Conservation (phyloP, 2,113 vertebrate genomes). For the Sitta europaea region DNA sequence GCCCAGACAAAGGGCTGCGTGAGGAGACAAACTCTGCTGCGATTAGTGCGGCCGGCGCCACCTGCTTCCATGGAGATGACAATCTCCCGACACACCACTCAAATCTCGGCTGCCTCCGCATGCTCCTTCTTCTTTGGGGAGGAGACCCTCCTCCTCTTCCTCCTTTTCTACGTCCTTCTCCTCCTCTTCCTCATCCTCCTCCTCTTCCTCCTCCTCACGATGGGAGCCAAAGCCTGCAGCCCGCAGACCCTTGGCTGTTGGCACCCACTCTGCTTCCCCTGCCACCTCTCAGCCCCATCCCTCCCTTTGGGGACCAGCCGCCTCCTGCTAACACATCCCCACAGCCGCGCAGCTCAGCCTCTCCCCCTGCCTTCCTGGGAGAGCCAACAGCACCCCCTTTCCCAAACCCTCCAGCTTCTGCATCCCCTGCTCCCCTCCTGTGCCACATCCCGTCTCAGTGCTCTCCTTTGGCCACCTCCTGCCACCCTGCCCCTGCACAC, state of each 20-base stretch:
- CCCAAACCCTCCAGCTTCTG: background rate
- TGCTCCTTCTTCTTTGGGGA: background rate
- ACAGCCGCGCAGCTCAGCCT: fast-evolving
- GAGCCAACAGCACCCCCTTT: background rate
- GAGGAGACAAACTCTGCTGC: background rate
- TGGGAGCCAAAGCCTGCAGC: background rate
- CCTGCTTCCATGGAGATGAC: slow-evolving; percentile 12
- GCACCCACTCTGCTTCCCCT: background rate
- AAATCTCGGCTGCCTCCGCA: fast-evolving
- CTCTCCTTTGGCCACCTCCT: background rate
- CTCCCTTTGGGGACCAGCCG: background rate
- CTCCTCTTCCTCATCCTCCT: background rate
- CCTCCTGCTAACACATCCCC: background rate
- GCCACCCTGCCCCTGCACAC: background rate
- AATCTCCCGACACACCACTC: background rate
- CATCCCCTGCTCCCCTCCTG: background rate
- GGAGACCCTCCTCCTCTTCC: background rate
- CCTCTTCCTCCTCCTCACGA: background rate
- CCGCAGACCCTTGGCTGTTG: background rate
- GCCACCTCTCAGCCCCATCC: background rate
- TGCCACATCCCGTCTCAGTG: fast-evolving
- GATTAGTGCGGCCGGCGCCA: background rate
- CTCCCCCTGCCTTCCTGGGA: background rate
- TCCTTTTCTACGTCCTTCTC: fast-evolving
- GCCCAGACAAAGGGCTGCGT: background rate